Evolutionary conservation across 2,113 vertebrate species (phyloP), one percentile per base, ranked within the genome.

Genomic region (Eulacestoma nigropectus): DNA sequence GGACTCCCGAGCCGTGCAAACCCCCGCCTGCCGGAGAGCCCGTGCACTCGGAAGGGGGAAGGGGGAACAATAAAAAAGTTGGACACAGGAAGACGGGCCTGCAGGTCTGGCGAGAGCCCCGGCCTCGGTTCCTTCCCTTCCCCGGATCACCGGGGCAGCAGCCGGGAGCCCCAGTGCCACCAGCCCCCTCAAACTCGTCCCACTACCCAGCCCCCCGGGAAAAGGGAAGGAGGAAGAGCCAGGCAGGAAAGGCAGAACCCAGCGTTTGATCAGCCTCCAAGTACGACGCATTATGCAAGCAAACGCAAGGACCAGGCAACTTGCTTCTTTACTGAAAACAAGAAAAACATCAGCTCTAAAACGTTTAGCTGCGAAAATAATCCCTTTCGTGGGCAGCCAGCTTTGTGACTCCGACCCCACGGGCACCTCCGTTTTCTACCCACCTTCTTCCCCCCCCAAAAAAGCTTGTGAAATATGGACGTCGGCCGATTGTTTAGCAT

Each of bases 61-160:
- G 84, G 86, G 93, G 94, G 92, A 95, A 97, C 96, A 97, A 97
- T 96, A 96, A 96, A 95, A 96, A 97, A 97, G 96, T 97, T 96
- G 93, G 89, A 93, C 95, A 93, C 94, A 97, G 96, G 97, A 96
- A 96, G 96, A 93, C 84, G 49, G 96, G 97, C 97, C 96, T 95
- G 85, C 79, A 93, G 81, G 59, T 72, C 95, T 92, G 87, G 33
- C 68, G 21, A 94, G 76, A 95, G 94, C 95, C 95, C 83, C 73
- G 95, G 68, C 56, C 75, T 86, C 47, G 55, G 89, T 30, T 96
- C 63, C 74, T 85, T 64, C 60, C 60, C 64, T 59, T 55, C 33
- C 90, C 70, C 87, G 35, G 57, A 21, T 6, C 26, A 4, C 7
- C 53, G 29, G 25, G 13, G 73, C 77, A 18, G 67, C 7, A 13